Evolutionary conservation across 2,113 vertebrate species (phyloP).

Genomic region (Kobus ellipsiprymnus): DNA sequence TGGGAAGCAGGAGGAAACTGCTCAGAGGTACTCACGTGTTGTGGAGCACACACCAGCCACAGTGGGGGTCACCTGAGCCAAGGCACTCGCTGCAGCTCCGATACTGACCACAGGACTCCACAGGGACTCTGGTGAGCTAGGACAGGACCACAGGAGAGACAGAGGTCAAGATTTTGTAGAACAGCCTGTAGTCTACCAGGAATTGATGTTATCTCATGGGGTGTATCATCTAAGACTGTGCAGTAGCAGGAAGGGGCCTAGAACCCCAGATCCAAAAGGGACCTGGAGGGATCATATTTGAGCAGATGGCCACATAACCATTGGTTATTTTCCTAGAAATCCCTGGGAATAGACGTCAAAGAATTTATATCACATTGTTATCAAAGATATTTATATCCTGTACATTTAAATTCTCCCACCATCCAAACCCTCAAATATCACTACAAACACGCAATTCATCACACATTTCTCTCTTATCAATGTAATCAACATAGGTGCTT

Average conservation of each 20-base stretch:
- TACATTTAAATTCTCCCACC: background rate
- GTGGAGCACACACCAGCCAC: slow-evolving; percentile 98
- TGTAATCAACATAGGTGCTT: background rate
- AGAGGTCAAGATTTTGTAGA: slow-evolving; percentile 32
- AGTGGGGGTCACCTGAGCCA: slow-evolving; percentile 96
- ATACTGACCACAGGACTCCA: slow-evolving; percentile 94
- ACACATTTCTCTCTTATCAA: background rate
- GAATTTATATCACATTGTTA: background rate
- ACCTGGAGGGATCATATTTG: background rate
- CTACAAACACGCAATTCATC: background rate
- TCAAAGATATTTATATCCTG: background rate
- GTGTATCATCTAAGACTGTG: background rate
- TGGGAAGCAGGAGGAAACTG: background rate
- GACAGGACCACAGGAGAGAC: slow-evolving; percentile 48
- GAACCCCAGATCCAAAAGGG: rapidly evolving
- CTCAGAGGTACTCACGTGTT: slow-evolving; percentile 88
- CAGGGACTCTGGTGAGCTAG: slow-evolving; percentile 93
- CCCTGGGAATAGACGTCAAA: background rate
- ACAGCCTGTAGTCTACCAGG: background rate
- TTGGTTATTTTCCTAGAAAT: background rate
- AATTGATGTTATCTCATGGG: background rate
- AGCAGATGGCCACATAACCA: background rate
- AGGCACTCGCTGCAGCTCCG: slow-evolving; percentile 91
- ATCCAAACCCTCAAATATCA: background rate
- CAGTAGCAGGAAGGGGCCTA: background rate